Conservation (phyloP, 2,113 vertebrate species). For the Gadus chalcogrammus region DNA sequence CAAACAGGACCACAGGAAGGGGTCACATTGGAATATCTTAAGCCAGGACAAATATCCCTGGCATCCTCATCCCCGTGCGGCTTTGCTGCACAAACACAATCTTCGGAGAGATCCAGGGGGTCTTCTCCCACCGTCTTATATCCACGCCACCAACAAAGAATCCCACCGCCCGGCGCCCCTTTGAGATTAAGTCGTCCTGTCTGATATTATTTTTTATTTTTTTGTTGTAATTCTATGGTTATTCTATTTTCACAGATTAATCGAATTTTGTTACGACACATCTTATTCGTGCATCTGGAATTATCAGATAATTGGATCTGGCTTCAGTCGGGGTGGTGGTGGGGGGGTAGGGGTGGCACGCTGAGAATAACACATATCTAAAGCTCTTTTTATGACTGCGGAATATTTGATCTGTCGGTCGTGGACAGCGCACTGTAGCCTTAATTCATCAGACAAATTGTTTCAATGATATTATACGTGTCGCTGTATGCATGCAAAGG, state of each 20-base stretch:
- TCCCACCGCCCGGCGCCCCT: conserved; percentile 13
- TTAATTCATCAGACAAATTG: conserved; percentile 6
- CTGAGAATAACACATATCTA: conserved; percentile 27
- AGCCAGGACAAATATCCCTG: conserved; percentile 24
- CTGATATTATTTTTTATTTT: neutral
- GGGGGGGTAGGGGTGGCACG: conserved; percentile 2
- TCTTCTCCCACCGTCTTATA: neutral
- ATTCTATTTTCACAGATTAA: conserved; percentile 31
- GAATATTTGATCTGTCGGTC: neutral
- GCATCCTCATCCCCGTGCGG: conserved; percentile 29
- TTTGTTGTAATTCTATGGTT: conserved; percentile 24
- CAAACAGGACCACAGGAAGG: conserved; percentile 1
- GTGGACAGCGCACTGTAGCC: neutral
- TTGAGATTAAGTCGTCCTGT: conserved; percentile 8
- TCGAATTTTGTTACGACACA: conserved; percentile 34
- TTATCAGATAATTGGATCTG: conserved; percentile 65
- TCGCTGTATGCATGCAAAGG: neutral
- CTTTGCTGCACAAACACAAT: conserved; percentile 25
- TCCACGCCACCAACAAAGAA: neutral
- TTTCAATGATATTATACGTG: neutral
- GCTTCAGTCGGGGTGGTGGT: conserved; percentile 18
- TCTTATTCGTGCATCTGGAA: conserved; percentile 35
- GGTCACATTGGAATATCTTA: conserved; percentile 2
- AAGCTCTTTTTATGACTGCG: conserved; percentile 23
- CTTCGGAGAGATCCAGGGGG: conserved; percentile 1